These are phyloP conservation scores for Marmota monax DNA, from an alignment of 2,113 vertebrate genomes.

Conservation along the genomic window DNA sequence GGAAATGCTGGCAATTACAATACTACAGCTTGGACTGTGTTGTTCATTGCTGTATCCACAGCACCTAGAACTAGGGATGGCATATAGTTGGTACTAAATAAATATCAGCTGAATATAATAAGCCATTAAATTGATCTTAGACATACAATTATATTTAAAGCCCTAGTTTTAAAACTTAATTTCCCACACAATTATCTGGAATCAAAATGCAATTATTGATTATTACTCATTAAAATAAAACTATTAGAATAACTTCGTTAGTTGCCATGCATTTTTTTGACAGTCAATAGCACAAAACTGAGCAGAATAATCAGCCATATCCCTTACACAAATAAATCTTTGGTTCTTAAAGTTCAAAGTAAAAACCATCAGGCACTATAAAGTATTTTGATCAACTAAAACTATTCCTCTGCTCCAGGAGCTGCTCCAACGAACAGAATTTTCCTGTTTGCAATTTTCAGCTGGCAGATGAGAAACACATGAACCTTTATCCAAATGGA, in stretches of 20 bases:
- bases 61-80: neutral
- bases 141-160: neutral
- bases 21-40: neutral
- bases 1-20: slow-evolving; percentile 10
- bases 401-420: slow-evolving; percentile 71
- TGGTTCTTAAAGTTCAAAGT: slow-evolving; percentile 66
- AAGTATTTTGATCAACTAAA: slow-evolving; percentile 79
- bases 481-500: slow-evolving; percentile 81
- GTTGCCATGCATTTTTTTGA: neutral
- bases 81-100: neutral
- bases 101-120: neutral
- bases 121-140: neutral
- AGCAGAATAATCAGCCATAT: neutral
- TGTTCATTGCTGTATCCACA: neutral
- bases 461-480: slow-evolving; percentile 82
- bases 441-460: slow-evolving; percentile 83
- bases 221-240: neutral
- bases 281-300: neutral
- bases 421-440: slow-evolving; percentile 73
- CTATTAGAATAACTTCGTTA: neutral
- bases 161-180: neutral
- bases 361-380: slow-evolving; percentile 54
- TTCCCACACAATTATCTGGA: neutral
- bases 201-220: neutral
- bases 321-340: slow-evolving; percentile 49